Evolutionary conservation across 2,888 invertebrate genomes (phyloP).

Genomic region (Lasioglossum marginatum): DNA sequence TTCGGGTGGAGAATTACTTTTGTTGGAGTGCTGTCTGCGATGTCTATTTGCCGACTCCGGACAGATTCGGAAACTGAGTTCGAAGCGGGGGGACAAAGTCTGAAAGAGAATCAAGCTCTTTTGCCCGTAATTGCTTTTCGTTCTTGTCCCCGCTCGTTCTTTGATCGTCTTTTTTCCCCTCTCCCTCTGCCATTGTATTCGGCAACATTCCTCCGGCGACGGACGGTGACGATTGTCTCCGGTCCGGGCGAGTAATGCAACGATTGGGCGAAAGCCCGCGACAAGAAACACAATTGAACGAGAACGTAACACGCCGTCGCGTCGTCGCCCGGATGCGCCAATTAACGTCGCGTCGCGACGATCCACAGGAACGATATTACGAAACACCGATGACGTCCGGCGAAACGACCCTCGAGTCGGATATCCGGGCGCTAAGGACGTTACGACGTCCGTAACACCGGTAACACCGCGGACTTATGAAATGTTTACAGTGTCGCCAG

Average conservation of each 20-base stretch:
- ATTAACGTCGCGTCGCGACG: not conserved
- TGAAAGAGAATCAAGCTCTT: conserved; percentile 46
- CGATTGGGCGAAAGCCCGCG: not conserved
- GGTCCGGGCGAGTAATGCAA: not conserved
- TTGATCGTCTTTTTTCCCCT: conserved; percentile 15
- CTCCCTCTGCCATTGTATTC: not conserved
- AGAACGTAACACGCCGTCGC: not conserved
- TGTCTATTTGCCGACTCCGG: conserved; percentile 52
- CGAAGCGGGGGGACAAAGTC: conserved; percentile 46
- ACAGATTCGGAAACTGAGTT: conserved; percentile 47
- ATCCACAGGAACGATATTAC: not conserved
- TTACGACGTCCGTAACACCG: not conserved
- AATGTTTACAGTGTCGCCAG: not conserved
- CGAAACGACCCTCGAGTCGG: not conserved
- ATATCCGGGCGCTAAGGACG: not conserved
- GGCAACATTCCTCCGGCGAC: conserved; percentile 9
- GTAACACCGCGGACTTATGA: not conserved
- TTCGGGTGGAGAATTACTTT: conserved; percentile 52
- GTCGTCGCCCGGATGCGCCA: not conserved
- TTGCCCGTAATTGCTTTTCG: conserved; percentile 51
- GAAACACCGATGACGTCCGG: not conserved
- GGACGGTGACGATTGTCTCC: conserved; percentile 9
- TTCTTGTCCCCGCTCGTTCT: conserved; percentile 39
- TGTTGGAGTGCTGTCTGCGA: conserved; percentile 54
- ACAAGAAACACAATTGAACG: not conserved